These are phyloP conservation scores for Chrysochloris asiatica DNA, from an alignment of 2,113 vertebrate species.

Conservation along the genomic window DNA sequence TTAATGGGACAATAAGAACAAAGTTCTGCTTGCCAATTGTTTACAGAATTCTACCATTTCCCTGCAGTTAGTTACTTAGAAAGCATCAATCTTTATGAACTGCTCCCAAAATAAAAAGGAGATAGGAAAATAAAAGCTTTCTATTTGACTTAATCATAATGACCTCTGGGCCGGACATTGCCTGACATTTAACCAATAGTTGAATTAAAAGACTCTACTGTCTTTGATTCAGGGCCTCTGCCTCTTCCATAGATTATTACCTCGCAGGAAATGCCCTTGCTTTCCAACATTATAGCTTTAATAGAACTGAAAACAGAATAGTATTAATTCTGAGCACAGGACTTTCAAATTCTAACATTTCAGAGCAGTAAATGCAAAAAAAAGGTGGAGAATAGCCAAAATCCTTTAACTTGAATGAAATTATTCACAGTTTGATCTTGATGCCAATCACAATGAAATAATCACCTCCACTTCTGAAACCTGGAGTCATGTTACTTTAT, in stretches of 20 bases:
- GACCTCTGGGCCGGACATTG: constrained; percentile 68
- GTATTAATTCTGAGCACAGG: neutral
- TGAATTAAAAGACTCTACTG: constrained; percentile 71
- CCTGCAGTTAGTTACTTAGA: constrained; percentile 35
- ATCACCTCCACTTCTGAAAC: constrained; percentile 39
- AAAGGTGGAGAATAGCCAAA: constrained; percentile 25
- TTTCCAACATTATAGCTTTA: constrained; percentile 35
- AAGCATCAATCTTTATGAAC: constrained; percentile 39
- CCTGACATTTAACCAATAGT: constrained; percentile 76
- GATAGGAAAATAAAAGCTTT: constrained; percentile 68
- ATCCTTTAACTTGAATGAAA: constrained; percentile 24
- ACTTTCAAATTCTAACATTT: constrained; percentile 6
- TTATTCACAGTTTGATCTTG: constrained; percentile 49
- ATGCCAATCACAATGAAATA: constrained; percentile 55
- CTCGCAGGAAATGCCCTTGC: constrained; percentile 36
- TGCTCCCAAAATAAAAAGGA: constrained; percentile 53
- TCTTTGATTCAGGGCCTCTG: constrained; percentile 72
- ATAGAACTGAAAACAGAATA: constrained; percentile 46
- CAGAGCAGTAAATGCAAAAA: neutral
- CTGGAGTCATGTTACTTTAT: constrained; percentile 5
- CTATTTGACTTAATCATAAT: constrained; percentile 72
- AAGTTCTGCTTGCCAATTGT: constrained; percentile 75
- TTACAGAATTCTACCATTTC: constrained; percentile 66
- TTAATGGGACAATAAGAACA: constrained; percentile 75
- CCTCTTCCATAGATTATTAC: constrained; percentile 61